Evolutionary conservation across 2,113 vertebrate species (phyloP).

Genomic region (Picathartes gymnocephalus): DNA sequence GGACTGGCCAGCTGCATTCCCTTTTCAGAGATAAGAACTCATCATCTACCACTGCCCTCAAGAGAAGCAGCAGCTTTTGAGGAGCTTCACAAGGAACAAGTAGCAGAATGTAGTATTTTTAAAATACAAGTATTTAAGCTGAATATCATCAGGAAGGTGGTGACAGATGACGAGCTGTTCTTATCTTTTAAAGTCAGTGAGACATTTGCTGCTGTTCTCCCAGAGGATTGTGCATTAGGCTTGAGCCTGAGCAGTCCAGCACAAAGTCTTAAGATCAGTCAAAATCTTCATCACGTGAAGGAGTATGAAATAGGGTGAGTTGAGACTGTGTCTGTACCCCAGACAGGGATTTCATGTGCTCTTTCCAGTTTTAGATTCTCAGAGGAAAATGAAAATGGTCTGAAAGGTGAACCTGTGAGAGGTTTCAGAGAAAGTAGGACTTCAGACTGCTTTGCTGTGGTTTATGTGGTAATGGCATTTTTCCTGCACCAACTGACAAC

Average conservation of each 20-base stretch:
- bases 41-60: neutral
- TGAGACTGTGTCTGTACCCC: neutral
- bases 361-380: neutral
- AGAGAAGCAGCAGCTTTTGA: neutral
- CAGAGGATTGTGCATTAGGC: fast-evolving
- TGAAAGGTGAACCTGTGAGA: neutral
- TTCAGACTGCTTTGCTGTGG: neutral
- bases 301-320: neutral
- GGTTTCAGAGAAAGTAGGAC: neutral
- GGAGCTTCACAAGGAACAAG: neutral
- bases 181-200: neutral
- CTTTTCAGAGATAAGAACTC: neutral
- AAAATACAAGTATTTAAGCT: neutral
- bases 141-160: neutral
- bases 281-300: neutral
- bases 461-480: neutral
- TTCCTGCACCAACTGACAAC: neutral
- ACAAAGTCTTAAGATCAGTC: neutral
- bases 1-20: neutral
- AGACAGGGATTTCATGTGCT: neutral
- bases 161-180: neutral
- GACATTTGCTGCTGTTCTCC: neutral
- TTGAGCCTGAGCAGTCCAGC: neutral
- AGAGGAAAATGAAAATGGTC: neutral
- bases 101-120: neutral